Evolutionary conservation across 2,113 vertebrate genomes (phyloP), one percentile per base, ranked within the genome.

Genomic region (Pangasianodon hypophthalmus): DNA sequence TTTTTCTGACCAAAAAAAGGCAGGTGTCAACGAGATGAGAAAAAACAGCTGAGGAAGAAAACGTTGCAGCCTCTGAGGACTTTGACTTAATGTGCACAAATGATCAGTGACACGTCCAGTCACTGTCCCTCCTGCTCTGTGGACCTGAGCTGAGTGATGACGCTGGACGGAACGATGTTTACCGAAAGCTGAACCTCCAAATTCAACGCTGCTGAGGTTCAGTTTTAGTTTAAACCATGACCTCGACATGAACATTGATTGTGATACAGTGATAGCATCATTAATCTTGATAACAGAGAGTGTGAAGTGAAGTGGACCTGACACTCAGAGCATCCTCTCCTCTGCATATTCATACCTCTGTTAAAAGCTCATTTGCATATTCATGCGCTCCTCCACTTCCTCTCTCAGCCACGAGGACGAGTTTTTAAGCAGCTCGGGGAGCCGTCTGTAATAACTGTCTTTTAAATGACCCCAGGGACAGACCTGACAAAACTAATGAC

Each of bases 311-410:
- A 81, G 87, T 62, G 64, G 44, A 62, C 60, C 73, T 48, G 62
- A 60, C 75, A 62, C 56, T 62, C 71, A 6, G 13, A 77, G 56
- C 14, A 46, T 50, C 56, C 58, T 80, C 44, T 54, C 32, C 9
- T 69, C 80, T 88, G 64, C 48, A 88, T 88, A 88, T 84, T 88
- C 77, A 71, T 46, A 48, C 24, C 32, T 46, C 24, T n/a, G 32
- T 73, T 88, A 73, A 58, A 80, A 87, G 4, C 75, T 90, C 60
- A 85, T 90, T 77, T 90, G 37, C 87, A 90, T 86, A 88, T 87
- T 88, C 44, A 86, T 69, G 77, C 9, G 1, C 52, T 84, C 24
- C 48, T 84, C 37, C 4, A 2, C 81, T 58, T 52, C 67, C 62
- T 84, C 60, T 52, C 50, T 13, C 3, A 73, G 80, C 0, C 44